phyloP scores from a whole-genome alignment of 2,113 vertebrate genomes.

The Barnardius zonarius region DNA sequence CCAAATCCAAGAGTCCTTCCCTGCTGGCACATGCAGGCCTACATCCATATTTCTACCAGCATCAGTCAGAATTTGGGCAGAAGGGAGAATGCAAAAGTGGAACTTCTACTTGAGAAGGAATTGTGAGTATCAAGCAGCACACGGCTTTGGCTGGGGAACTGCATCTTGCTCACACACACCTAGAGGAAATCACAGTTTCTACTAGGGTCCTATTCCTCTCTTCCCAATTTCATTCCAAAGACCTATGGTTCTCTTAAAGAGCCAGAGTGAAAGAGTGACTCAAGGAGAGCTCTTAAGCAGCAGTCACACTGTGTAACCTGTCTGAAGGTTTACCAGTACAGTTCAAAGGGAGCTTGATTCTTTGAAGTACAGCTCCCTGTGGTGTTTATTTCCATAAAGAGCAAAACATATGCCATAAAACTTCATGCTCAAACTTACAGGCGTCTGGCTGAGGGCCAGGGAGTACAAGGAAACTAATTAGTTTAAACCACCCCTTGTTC shows the following conservation, averaged over 20 bases:
- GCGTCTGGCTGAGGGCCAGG: slow-evolving; percentile 47
- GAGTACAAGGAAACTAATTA: slow-evolving; percentile 68
- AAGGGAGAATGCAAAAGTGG: not conserved
- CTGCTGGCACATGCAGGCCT: no score
- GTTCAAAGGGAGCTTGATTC: slow-evolving; percentile 19
- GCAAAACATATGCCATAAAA: slow-evolving; percentile 46
- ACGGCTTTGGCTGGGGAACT: rapidly evolving
- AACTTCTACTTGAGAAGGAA: rapidly evolving
- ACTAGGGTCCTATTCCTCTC: not conserved
- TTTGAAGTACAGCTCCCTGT: slow-evolving; percentile 34
- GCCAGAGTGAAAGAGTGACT: not conserved
- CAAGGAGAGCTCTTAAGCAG: not conserved
- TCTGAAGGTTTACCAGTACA: slow-evolving; percentile 11
- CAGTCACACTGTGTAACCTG: not conserved
- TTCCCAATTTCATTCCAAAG: not conserved
- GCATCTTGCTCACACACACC: not conserved
- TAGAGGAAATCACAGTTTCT: not conserved
- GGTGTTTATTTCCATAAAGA: slow-evolving; percentile 48
- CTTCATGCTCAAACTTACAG: slow-evolving; percentile 40
- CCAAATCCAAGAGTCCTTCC: not conserved
- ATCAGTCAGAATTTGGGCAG: not conserved
- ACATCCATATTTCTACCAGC: not conserved
- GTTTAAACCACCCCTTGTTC: not conserved
- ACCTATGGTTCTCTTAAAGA: not conserved
- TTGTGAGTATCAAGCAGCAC: not conserved